Percentiles rank a stretch among this genome's conserved stretches.
These are phyloP conservation scores for Junco hyemalis DNA, from an alignment of 2,113 vertebrate genomes.

Conservation along the genomic window DNA sequence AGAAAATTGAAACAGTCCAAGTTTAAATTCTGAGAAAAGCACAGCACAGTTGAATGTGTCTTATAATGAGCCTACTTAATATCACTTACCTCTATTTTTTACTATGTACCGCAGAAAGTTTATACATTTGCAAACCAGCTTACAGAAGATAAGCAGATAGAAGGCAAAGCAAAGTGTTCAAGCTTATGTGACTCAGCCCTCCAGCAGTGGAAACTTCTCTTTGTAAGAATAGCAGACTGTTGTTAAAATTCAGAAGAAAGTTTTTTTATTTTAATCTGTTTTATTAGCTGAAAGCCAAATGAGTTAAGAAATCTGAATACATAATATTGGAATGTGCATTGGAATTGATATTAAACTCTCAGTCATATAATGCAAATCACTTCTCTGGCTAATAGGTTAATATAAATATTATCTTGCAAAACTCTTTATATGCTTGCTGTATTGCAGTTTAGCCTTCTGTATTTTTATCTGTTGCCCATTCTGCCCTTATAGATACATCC, in stretches of 20 bases:
- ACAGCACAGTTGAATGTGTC: slow-evolving; percentile 38
- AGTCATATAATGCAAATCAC: neutral
- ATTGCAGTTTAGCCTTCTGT: neutral
- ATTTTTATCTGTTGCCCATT: neutral
- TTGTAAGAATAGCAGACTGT: slow-evolving; percentile 45
- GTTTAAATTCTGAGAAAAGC: slow-evolving; percentile 68
- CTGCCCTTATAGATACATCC: neutral
- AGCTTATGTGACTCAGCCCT: slow-evolving; percentile 36
- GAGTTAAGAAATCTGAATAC: neutral
- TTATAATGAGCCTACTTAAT: slow-evolving; percentile 48
- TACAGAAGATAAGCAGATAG: slow-evolving; percentile 57
- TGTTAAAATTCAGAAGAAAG: slow-evolving; percentile 47
- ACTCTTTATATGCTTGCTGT: neutral
- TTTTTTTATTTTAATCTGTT: slow-evolving; percentile 32
- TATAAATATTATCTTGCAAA: neutral
- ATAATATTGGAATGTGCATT: neutral
- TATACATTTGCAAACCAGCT: slow-evolving; percentile 69
- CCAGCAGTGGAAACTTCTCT: slow-evolving; percentile 40
- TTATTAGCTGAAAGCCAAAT: slow-evolving; percentile 50
- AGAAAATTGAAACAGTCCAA: slow-evolving; percentile 75
- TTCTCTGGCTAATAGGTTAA: neutral
- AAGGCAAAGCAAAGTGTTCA: slow-evolving; percentile 44
- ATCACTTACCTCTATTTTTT: slow-evolving; percentile 69
- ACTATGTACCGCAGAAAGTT: slow-evolving; percentile 36
- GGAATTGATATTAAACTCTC: neutral